Base-by-base conservation (phyloP, 1,140 invertebrate species). In the Cydia fagiglandana region DNA sequence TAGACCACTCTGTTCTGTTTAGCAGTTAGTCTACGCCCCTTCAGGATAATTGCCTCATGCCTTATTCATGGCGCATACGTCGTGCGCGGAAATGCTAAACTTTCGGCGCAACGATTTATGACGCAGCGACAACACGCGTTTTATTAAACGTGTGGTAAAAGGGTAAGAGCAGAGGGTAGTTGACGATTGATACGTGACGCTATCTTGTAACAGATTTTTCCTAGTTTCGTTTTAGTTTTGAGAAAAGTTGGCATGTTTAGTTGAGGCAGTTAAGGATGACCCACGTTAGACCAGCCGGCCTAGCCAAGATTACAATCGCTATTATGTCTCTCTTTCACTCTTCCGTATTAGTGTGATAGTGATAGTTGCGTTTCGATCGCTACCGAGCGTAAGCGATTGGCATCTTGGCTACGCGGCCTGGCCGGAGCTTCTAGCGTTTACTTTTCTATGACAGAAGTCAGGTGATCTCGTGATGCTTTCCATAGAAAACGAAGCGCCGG, bases 61-160 rank as follows among this genome's bases (percentile, higher is more conserved):
- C 30, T 70, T 70, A 70, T 70, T 70, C 66, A 70, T 70, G 34
- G n/a, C 30, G 66, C 66, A 70, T 38, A 41, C 66, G 66, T 45
- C 66, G 66, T 38, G 66, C 66, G 34, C 56, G 56, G 56, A 61
- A 70, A 70, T 70, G 66, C 66, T 70, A 70, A 70, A 70, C 66
- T 70, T 70, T 70, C 34, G 66, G 66, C 66, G 66, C 56, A 61
- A 70, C 66, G 66, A 70, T 70, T 70, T 70, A 70, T 70, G 66
- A 38, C 66, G 66, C 66, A 9, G 66, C 28, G 66, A 70, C 66
- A 70, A 41, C 66, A 38, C n/a, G 66, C 66, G 30, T 70, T 70
- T 70, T 70, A 70, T 70, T 34, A 70, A 70, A 70, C 30, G 9
- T 17, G 30, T n/a, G 66, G 30, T 38, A 70, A 70, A 70, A 68